phyloP scores from a whole-genome alignment of 1,140 invertebrate genomes.

The Drosophila ironensis region DNA sequence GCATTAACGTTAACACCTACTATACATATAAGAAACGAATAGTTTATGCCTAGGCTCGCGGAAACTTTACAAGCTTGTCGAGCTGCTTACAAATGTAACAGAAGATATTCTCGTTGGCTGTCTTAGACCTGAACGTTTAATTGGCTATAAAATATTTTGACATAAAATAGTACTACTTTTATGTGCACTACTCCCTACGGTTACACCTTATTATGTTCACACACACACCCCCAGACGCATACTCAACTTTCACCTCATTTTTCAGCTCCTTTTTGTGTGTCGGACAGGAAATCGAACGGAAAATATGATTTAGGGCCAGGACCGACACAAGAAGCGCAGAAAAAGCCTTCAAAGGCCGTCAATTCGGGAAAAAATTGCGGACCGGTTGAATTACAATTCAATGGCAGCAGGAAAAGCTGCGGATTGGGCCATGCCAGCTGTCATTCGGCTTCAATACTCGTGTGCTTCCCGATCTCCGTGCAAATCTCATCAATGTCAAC shows the following conservation, averaged over 20 bases:
- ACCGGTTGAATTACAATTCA: constrained; percentile 36
- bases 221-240: background rate
- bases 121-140: constrained; percentile 39
- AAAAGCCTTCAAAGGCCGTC: background rate
- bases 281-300: no score
- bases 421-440: background rate
- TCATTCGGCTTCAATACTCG: constrained; percentile 17
- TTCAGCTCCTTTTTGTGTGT: no score
- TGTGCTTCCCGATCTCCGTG: background rate
- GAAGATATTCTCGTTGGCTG: constrained; percentile 2
- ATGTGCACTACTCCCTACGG: constrained; percentile 7
- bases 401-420: constrained; percentile 5
- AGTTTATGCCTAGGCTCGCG: constrained; percentile 22
- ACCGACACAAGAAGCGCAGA: no score
- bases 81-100: constrained; percentile 16
- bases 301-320: no score
- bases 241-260: background rate
- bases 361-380: no score
- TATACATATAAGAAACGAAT: background rate
- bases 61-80: constrained; percentile 58
- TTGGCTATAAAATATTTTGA: constrained; percentile 41
- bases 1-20: background rate
- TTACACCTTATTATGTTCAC: constrained; percentile 17
- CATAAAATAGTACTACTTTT: constrained; percentile 45
- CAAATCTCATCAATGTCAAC: constrained; percentile 72